Base-by-base conservation (phyloP, 2,888 invertebrate genomes). In the Leucoma salicis region DNA sequence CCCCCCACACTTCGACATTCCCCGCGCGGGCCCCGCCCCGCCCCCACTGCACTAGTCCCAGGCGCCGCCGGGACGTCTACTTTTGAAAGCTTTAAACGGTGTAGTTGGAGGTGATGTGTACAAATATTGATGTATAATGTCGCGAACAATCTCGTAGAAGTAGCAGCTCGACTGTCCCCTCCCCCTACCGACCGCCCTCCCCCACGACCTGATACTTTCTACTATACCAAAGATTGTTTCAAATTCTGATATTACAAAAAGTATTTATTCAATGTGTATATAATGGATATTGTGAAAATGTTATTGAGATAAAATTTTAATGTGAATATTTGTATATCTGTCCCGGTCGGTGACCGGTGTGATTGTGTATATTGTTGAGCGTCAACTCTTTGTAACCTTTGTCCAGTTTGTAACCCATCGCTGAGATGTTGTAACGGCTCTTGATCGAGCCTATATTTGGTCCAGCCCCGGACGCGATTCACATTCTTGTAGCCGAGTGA, bases 41-140 rank as follows among this genome's bases (percentile, higher is more conserved):
- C 1, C 31, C 31, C 44, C 53, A 42, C 50, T 44, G 45, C 37
- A 43, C 39, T 29, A 21, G 57, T 41, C 39, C 52, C n/a, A 46
- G 24, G 25, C 24, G 36, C 42, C 38, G 51, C 36, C n/a, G 21
- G 59, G 31, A 47, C 36, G 75, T 81, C 80, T 82, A 76, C 80
- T 80, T 82, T 79, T 79, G 79, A 82, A 78, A 85, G 85, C 85
- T 84, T 85, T 86, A 85, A 85, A 70, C 73, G 74, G 53, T 63
- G 71, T 78, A 77, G 76, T 70, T 69, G 77, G 70, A 63, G 66
- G 68, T 75, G 76, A 75, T 70, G 66, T 81, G 83, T 82, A 81
- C 80, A 77, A 75, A 70, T 70, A 70, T 68, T 33, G 42, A 61
- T 67, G 58, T 59, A 63, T 21, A 39, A 66, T 64, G 67, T 64